phyloP scores from a whole-genome alignment of 1,140 invertebrate species.

The Xylocopa sonorina region DNA sequence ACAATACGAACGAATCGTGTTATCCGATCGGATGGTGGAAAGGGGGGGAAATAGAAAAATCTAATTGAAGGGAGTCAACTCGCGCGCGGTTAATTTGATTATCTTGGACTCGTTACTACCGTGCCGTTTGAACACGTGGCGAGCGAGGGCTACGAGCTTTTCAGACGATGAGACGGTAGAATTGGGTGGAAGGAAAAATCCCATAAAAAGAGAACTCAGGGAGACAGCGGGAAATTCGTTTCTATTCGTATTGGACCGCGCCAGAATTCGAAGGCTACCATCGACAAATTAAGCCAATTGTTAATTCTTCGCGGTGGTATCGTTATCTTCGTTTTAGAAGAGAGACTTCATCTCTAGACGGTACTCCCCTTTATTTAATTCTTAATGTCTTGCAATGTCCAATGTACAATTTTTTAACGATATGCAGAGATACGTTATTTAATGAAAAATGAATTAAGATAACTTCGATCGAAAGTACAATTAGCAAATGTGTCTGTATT shows the following conservation, averaged over 20 bases:
- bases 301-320: background rate
- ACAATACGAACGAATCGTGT: conserved; percentile 8
- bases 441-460: no score
- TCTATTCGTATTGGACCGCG: background rate
- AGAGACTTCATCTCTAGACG: no score
- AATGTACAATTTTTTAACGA: no score
- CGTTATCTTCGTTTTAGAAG: no score
- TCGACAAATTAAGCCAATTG: background rate
- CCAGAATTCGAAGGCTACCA: background rate
- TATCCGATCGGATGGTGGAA: conserved; percentile 19
- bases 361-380: no score
- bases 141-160: conserved; percentile 21
- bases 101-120: conserved; percentile 21
- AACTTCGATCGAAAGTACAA: no score
- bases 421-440: no score
- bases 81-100: conserved; percentile 32
- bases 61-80: conserved; percentile 7
- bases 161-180: background rate
- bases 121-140: background rate
- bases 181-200: background rate
- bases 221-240: background rate
- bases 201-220: background rate
- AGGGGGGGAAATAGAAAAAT: conserved; percentile 6
- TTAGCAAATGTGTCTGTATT: no score
- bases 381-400: background rate